Evolutionary conservation across 2,113 vertebrate genomes (phyloP), one percentile per base, ranked within the genome.

Genomic region (Gallinago undulata): DNA sequence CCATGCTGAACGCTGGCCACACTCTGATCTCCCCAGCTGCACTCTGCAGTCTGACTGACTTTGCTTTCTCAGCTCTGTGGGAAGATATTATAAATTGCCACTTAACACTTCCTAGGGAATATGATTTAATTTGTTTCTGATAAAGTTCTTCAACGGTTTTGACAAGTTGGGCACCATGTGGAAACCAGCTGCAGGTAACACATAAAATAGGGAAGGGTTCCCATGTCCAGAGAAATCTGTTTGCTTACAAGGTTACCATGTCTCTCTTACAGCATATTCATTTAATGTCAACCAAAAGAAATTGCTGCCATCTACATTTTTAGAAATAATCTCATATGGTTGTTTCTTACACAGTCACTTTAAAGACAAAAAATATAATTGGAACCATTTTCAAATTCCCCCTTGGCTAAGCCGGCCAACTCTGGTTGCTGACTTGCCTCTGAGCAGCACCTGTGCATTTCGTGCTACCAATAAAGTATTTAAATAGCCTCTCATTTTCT

Each of bases 331-430:
- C 57, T 87, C 30, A n/a, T 13, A 69, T 24, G 13, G 50, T 50
- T 55, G 59, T 87, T 90, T 86, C 45, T 87, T 63, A 22, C 39
- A 66, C 64, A 35, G 47, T 78, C 28, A 7, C 59, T 86, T 84
- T 13, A 31, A 22, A 35, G 53, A 55, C 53, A 28, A 82, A 59
- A 45, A 37, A 41, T 13, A 41, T 79, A 93, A 72, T 79, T 91
- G 75, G 90, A 88, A 82, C 45, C 48, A 28, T 96, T 93, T 96
- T 88, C 73, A 89, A 41, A 94, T 95, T 92, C 93, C 73, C 50
- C 57, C 15, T 51, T 47, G 43, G 89, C 72, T 72, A 37, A 94
- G 69, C n/a, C 57, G 74, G 48, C 51, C 72, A n/a, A 3, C 41
- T 78, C 67, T 30, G 9, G 6, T 45, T 17, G 3, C 95, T 90